Evolutionary conservation across 2,888 invertebrate genomes (phyloP), one percentile per base, ranked within the genome.

Genomic region (Erebia ligea): DNA sequence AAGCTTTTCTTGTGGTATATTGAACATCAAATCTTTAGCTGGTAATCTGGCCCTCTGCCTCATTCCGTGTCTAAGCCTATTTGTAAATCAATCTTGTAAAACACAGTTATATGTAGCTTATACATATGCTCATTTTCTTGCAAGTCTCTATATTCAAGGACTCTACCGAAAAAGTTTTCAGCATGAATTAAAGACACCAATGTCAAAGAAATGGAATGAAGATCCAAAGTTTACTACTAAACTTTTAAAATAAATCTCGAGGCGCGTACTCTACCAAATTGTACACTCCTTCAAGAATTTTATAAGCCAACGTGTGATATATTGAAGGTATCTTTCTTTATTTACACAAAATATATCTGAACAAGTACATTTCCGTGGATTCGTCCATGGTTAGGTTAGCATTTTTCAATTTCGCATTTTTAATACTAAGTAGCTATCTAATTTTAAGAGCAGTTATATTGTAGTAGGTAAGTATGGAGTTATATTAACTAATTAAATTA

Each of bases 191-290:
- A 45, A 10, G 11, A 45, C 13, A 48, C 13, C 13, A 15, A 48
- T 48, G 13, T 48, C 48, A 15, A 48, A 50, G 50, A 50, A 50
- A 50, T 50, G 50, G n/a, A 50, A 50, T n/a, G 50, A 50, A 58
- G 58, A 40, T 58, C 40, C 40, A 34, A 58, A 40, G 40, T 58
- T 58, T 58, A 10, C 58, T n/a, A 58, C 58, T 13, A 58, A 58
- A 58, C 58, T 58, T 58, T 58, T 40, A 40, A 58, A 58, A 58
- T 58, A 58, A 58, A 58, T 58, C 40, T 34, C 40, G 58, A n/a
- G 6, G 4, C 15, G 34, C 57, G 40, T 34, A 40, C n/a, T 9
- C 9, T 25, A 34, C 15, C 34, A 58, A 58, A 34, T 58, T 58
- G 34, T 34, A 34, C 58, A 40, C 17, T n/a, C 58, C n/a, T 58